phyloP scores from a whole-genome alignment of 1,140 invertebrate genomes.

The Cherax quadricarinatus region DNA sequence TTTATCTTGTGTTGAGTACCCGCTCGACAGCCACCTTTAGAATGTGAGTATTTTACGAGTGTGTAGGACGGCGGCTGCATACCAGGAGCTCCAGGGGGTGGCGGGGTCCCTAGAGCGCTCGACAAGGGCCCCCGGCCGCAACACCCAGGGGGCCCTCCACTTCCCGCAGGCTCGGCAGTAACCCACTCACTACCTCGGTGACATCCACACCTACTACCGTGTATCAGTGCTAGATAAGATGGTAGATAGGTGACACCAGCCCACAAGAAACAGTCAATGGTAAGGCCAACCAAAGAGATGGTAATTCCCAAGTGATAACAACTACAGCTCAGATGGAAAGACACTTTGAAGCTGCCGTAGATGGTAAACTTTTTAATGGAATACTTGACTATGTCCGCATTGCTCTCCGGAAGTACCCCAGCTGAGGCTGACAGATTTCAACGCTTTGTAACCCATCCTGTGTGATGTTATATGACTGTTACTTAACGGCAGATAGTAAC shows the following conservation, averaged over 20 bases:
- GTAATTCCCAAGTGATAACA: no score
- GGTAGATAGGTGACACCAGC: neutral
- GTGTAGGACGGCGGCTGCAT: constrained; percentile 34
- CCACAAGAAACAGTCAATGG: no score
- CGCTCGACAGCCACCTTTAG: constrained; percentile 27
- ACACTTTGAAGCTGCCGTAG: no score
- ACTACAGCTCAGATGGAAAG: no score
- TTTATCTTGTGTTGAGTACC: constrained; percentile 35
- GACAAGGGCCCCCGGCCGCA: constrained; percentile 57
- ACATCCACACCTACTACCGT: constrained; percentile 51
- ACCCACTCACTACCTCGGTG: constrained; percentile 2
- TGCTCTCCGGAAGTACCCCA: no score
- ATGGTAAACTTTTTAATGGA: no score
- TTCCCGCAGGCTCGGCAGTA: neutral
- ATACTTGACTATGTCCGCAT: no score
- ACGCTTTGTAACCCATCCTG: no score
- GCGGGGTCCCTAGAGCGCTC: constrained; percentile 21
- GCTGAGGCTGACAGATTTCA: no score
- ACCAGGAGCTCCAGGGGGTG: constrained; percentile 25
- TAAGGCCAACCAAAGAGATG: no score
- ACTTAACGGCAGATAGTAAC: no score
- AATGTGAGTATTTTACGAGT: constrained; percentile 37
- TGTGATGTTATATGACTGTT: no score
- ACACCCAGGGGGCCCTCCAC: constrained; percentile 9
- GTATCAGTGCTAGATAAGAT: neutral